Conservation (phyloP, 2,113 vertebrate species). For the Phrynocephalus versicolor region DNA sequence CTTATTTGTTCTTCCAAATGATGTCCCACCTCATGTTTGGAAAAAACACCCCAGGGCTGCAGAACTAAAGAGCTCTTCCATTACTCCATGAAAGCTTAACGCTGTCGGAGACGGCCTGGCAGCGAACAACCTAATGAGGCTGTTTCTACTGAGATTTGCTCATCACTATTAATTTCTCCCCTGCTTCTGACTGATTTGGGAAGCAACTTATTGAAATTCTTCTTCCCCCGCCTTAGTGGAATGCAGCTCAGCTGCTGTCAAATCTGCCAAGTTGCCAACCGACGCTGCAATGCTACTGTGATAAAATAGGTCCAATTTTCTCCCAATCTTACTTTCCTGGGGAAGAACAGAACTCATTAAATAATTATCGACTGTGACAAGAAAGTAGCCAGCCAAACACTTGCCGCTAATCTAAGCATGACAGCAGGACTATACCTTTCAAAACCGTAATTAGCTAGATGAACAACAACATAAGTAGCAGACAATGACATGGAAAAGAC, state of each 20-base stretch:
- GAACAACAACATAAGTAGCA: conserved; percentile 65
- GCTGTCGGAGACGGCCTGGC: conserved; percentile 54
- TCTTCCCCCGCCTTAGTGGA: conserved; percentile 64
- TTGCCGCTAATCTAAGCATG: conserved; percentile 68
- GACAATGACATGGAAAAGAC: conserved; percentile 59
- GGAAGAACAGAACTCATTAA: conserved; percentile 68
- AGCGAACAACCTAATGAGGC: conserved; percentile 55
- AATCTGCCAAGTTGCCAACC: conserved; percentile 58
- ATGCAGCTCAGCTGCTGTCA: conserved; percentile 54
- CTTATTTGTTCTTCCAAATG: neutral
- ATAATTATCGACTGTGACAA: conserved; percentile 67
- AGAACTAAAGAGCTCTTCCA: neutral
- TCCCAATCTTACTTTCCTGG: conserved; percentile 66
- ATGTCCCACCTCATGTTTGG: neutral
- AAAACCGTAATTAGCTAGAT: conserved; percentile 66
- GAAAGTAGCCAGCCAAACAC: conserved; percentile 67
- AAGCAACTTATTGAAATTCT: conserved; percentile 70
- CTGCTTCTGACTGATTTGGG: conserved; percentile 44
- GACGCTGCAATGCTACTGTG: conserved; percentile 40
- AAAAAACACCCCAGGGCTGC: neutral
- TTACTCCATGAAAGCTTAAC: conserved; percentile 43
- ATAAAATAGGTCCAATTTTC: conserved; percentile 66
- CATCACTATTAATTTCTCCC: conserved; percentile 54
- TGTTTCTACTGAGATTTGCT: conserved; percentile 62
- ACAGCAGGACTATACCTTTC: conserved; percentile 66